Evolutionary conservation across 2,113 vertebrate genomes (phyloP), one percentile per base, ranked within the genome.

Genomic region (Gadus macrocephalus): DNA sequence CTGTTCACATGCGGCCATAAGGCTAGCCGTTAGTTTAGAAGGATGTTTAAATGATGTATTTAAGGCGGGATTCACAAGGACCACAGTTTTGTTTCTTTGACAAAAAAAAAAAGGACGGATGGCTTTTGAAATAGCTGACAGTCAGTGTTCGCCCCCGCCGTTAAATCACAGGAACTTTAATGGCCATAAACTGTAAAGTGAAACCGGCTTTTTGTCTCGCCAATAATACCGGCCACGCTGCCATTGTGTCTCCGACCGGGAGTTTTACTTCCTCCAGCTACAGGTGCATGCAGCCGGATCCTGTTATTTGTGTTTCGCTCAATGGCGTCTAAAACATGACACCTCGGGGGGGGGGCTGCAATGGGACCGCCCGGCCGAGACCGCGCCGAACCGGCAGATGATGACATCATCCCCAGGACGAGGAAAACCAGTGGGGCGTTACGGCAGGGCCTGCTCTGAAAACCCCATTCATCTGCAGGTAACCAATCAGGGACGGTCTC

Each of bases 361-460:
- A 85, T 77, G 60, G 75, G 74, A 74, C 70, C 78, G 69, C 78
- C 76, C 81, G 81, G 71, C 77, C 67, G 73, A 82, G 83, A 86
- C 83, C 84, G 55, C 15, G 15, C 78, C 78, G 67, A 70, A 70
- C 1, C 59, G n/a, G 77, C 62, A 28, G 70, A 74, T 77, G 83
- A 78, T 89, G 85, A 89, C 84, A 87, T 89, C 86, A 89, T 73
- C 16, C 70, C 79, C 78, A 79, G 74, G 81, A 69, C 67, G 74
- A 81, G 70, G 70, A n/a, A 2, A 79, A 69, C 76, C 68, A 66
- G 64, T 81, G 75, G 72, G 76, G 83, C 81, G 22, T 60, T 69
- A 82, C 82, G 25, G 17, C 64, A 20, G 70, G 69, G 25, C 25
- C 62, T 64, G 61, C 75, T 55, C 5, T 15, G 38, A 72, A 75